phyloP scores from a whole-genome alignment of 2,797 vertebrate species.

The Hydrophis major region DNA sequence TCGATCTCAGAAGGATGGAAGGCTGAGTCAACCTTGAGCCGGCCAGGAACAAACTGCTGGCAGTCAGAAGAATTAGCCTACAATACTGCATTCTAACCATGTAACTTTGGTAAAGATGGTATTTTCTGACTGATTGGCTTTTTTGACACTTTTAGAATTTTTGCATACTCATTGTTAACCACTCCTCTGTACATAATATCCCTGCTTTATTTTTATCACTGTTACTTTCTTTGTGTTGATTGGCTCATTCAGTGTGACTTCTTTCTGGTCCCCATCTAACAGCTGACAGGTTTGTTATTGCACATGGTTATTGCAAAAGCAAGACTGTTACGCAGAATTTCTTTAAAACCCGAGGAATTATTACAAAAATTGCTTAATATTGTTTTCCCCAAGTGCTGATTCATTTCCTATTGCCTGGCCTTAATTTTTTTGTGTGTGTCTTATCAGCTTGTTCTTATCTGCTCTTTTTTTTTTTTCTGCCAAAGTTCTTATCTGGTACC shows the following conservation, averaged over 20 bases:
- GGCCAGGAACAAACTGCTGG: not conserved
- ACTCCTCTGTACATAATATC: not conserved
- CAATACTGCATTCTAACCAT: not conserved
- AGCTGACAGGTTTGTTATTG: not conserved
- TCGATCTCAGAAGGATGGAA: not conserved
- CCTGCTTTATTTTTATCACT: not conserved
- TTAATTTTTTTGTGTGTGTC: not conserved
- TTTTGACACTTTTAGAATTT: not conserved
- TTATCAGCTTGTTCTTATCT: not conserved
- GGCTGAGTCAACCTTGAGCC: not conserved
- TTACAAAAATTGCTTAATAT: not conserved
- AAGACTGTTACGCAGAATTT: not conserved
- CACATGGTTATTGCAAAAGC: not conserved
- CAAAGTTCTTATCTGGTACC: not conserved
- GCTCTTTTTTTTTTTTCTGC: not conserved
- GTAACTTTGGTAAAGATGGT: not conserved
- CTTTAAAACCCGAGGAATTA: not conserved
- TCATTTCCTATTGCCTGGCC: not conserved
- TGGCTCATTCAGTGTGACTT: not conserved
- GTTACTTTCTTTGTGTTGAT: not conserved
- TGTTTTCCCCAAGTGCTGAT: not conserved
- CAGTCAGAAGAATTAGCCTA: not conserved
- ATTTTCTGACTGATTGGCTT: not conserved
- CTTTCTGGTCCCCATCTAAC: not conserved
- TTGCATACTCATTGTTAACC: not conserved